Conservation (phyloP, 2,888 invertebrate species). For the Andrena praecox region DNA sequence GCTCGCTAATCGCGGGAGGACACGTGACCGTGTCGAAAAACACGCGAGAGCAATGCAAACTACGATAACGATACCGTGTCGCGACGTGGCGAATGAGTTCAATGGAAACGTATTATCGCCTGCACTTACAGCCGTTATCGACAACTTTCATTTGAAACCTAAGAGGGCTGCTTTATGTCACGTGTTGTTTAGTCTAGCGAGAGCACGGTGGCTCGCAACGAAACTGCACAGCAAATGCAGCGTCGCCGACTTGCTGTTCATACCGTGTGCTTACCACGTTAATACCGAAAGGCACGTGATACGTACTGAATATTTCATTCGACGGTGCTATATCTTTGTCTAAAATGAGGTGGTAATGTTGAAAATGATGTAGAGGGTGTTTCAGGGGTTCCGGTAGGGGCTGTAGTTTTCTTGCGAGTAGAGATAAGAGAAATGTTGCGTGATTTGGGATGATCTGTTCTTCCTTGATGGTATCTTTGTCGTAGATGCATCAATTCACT, state of each 20-base stretch:
- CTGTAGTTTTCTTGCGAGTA: neutral
- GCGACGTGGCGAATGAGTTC: neutral
- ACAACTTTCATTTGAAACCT: constrained; percentile 18
- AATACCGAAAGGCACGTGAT: constrained; percentile 21
- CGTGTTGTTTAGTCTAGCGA: neutral
- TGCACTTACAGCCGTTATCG: constrained; percentile 6
- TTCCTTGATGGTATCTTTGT: neutral
- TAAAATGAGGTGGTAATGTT: constrained; percentile 20
- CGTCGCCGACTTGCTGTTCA: neutral
- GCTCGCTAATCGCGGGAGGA: constrained; percentile 53
- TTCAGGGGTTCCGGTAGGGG: neutral
- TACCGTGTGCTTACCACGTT: constrained; percentile 1
- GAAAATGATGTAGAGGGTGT: neutral
- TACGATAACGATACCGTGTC: constrained; percentile 16
- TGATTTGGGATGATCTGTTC: neutral
- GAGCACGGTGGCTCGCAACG: neutral
- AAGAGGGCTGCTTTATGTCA: neutral
- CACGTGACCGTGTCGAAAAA: constrained; percentile 63
- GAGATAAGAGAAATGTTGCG: neutral
- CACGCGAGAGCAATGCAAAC: constrained; percentile 43
- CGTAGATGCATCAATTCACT: neutral
- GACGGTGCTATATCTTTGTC: neutral
- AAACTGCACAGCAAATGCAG: constrained; percentile 5
- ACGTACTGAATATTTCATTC: constrained; percentile 28
- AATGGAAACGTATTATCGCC: constrained; percentile 7